Percentiles rank a stretch among this genome's conserved stretches.
Evolutionary conservation across 2,113 vertebrate genomes (phyloP).

Genomic region (Dissostichus mawsoni): DNA sequence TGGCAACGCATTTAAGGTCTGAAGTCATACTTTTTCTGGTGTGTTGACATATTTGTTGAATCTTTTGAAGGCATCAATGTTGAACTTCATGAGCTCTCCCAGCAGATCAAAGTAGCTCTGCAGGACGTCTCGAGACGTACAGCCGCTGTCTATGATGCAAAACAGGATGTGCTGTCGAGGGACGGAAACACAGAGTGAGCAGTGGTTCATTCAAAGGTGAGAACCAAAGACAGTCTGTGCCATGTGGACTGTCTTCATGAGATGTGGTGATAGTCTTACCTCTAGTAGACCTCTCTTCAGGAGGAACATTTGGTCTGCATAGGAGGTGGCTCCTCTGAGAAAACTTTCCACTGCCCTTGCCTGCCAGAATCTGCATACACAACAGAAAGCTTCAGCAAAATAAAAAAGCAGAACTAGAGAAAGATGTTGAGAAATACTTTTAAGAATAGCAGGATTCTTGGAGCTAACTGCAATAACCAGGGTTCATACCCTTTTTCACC

Average conservation of each 20-base stretch:
- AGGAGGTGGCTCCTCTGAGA: slow-evolving; percentile 96
- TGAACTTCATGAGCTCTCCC: slow-evolving; percentile 99
- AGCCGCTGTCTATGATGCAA: slow-evolving; percentile 98
- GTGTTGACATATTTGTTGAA: slow-evolving; percentile 99
- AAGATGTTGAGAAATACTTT: slow-evolving; percentile 2
- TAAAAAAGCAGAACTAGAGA: slow-evolving; percentile 17
- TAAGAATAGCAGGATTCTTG: background rate
- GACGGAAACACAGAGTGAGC: slow-evolving; percentile 12
- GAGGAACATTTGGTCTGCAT: slow-evolving; percentile 99
- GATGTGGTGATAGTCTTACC: slow-evolving; percentile 78
- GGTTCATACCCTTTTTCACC: no score
- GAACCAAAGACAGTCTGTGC: background rate
- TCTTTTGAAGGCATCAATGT: slow-evolving; percentile 97
- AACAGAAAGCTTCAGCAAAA: slow-evolving; percentile 7
- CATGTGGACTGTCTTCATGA: background rate
- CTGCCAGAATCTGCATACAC: slow-evolving; percentile 93
- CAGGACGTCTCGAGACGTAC: slow-evolving; percentile 95
- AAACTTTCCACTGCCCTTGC: slow-evolving; percentile 99
- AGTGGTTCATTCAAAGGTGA: background rate
- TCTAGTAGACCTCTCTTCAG: slow-evolving; percentile 96
- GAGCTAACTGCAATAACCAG: background rate
- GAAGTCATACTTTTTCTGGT: slow-evolving; percentile 91
- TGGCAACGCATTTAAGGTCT: background rate
- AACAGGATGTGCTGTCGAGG: slow-evolving; percentile 93
- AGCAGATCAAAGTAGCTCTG: slow-evolving; percentile 99